phyloP scores from a whole-genome alignment of 1,140 invertebrate species.

The Drosophila littoralis region DNA sequence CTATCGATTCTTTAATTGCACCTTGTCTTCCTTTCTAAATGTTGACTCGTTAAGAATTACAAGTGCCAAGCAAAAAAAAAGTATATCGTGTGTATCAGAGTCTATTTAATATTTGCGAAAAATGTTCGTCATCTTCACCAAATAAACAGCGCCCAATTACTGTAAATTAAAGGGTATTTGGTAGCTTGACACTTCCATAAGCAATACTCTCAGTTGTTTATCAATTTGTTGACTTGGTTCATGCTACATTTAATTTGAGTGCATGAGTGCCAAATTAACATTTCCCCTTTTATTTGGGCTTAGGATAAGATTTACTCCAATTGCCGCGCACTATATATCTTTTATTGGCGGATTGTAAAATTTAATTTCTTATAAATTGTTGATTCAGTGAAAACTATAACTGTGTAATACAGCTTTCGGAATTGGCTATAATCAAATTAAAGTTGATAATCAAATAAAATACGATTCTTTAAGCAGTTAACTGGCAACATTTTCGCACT shows the following conservation, averaged over 20 bases:
- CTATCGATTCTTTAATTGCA: no score
- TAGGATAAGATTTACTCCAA: background rate
- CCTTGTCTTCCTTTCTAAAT: no score
- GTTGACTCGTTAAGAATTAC: no score
- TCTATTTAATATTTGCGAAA: no score
- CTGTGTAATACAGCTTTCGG: slow-evolving; percentile 2
- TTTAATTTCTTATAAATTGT: slow-evolving; percentile 31
- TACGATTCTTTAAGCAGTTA: slow-evolving; percentile 22
- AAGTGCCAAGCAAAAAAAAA: no score
- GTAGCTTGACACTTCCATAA: background rate
- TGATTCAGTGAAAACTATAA: slow-evolving; percentile 17
- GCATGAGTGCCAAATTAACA: slow-evolving; percentile 41
- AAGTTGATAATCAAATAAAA: slow-evolving; percentile 40
- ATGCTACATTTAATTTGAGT: slow-evolving; percentile 53
- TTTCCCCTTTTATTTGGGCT: slow-evolving; percentile 22
- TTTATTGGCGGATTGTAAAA: slow-evolving; percentile 23
- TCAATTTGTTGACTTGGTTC: slow-evolving; percentile 39
- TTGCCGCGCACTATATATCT: background rate
- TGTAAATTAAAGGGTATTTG: background rate
- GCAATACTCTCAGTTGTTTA: background rate
- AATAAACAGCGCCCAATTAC: no score
- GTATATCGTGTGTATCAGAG: no score
- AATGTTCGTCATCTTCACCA: background rate
- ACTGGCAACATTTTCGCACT: slow-evolving; percentile 6
- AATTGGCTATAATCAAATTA: slow-evolving; percentile 36